These are phyloP conservation scores for Neofelis nebulosa DNA, from an alignment of 2,113 vertebrate species.

Conservation along the genomic window DNA sequence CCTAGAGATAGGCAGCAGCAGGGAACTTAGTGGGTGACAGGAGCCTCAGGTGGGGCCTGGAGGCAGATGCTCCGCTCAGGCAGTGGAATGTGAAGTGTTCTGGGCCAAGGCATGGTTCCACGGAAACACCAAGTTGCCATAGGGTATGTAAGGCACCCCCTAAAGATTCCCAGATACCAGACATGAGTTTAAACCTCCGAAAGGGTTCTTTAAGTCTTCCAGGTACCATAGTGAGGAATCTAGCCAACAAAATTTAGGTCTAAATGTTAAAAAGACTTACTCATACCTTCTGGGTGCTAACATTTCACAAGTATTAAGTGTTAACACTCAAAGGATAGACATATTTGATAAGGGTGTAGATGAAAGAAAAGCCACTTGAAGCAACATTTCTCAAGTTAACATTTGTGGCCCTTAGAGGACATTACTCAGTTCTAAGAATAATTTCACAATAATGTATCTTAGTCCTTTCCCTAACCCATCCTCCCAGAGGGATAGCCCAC, in stretches of 20 bases:
- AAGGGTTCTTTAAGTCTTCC: not conserved
- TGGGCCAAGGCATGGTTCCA: not conserved
- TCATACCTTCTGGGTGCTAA: not conserved
- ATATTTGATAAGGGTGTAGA: not conserved
- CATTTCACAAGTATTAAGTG: not conserved
- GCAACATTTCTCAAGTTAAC: constrained; percentile 10
- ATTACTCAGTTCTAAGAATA: constrained; percentile 12
- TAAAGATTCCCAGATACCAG: not conserved
- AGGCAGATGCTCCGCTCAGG: not conserved
- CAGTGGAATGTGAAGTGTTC: not conserved
- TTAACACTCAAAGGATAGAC: not conserved
- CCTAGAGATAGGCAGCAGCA: not conserved
- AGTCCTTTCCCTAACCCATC: not conserved
- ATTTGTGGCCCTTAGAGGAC: constrained; percentile 17
- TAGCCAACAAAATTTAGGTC: not conserved
- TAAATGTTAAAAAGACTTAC: not conserved
- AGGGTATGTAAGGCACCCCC: not conserved
- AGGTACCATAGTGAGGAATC: not conserved
- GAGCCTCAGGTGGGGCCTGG: no score
- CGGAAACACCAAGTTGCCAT: not conserved
- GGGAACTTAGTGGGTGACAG: no score
- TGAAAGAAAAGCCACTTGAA: constrained; percentile 38
- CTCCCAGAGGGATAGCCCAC: not conserved
- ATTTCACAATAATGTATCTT: not conserved
- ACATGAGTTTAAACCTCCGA: not conserved